Conservation (phyloP, 2,797 vertebrate species). For the Darevskia mixta region DNA sequence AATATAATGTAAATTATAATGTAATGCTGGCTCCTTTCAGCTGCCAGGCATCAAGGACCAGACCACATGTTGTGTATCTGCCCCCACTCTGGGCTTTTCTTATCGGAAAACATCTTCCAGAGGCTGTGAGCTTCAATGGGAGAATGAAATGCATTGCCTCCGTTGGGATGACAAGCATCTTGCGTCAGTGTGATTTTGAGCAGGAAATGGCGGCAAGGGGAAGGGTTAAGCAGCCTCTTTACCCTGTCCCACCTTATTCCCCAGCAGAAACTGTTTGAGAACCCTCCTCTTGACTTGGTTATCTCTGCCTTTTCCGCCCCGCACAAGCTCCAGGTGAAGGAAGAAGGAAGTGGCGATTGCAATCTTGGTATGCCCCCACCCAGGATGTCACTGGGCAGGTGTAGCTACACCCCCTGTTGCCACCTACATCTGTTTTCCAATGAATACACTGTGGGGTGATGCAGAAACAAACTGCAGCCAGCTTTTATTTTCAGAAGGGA, state of each 20-base stretch:
- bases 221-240: neutral
- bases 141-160: neutral
- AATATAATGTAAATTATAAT: no score
- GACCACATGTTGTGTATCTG: neutral
- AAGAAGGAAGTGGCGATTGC: no score
- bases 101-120: neutral
- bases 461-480: no score
- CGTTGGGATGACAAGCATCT: neutral
- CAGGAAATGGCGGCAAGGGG: neutral
- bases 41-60: neutral
- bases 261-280: neutral
- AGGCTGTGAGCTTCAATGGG: neutral
- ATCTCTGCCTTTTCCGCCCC: neutral
- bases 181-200: neutral
- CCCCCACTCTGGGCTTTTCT: neutral
- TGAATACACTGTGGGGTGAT: no score
- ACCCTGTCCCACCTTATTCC: neutral
- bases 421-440: no score
- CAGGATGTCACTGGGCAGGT: no score
- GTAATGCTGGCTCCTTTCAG: neutral
- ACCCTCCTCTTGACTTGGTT: no score
- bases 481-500: no score
- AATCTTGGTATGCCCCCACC: no score
- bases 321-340: no score
- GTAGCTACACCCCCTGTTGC: no score